Evolutionary conservation across 2,888 invertebrate species (phyloP).

Genomic region (Notocelia uddmanniana): DNA sequence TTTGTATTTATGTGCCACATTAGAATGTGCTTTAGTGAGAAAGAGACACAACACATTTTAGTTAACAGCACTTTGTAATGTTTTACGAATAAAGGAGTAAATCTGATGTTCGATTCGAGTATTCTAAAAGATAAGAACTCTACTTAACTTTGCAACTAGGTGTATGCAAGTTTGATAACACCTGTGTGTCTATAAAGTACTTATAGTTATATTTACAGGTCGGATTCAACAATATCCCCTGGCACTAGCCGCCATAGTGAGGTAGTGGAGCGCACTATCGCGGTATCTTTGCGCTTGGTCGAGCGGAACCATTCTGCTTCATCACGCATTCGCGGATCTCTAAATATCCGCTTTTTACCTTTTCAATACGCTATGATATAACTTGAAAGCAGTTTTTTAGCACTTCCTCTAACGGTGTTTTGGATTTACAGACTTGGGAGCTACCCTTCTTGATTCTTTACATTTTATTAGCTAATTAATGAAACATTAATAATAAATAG

Average conservation of each 20-base stretch:
- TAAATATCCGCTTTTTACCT: slow-evolving; percentile 40
- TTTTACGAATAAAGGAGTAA: too few relatives aligned
- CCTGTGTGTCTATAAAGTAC: neutral
- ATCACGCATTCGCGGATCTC: slow-evolving; percentile 61
- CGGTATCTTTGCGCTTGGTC: slow-evolving; percentile 80
- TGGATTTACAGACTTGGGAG: neutral
- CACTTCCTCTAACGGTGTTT: neutral
- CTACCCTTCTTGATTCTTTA: neutral
- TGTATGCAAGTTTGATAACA: neutral
- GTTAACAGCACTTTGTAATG: too few relatives aligned
- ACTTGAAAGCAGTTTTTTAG: neutral
- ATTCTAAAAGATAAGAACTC: neutral
- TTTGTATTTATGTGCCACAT: too few relatives aligned
- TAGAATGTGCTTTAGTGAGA: too few relatives aligned
- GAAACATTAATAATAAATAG: too few relatives aligned
- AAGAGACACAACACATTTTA: too few relatives aligned
- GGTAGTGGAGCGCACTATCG: slow-evolving; percentile 80
- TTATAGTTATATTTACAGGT: neutral
- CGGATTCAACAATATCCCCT: slow-evolving; percentile 5
- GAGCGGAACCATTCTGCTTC: slow-evolving; percentile 78
- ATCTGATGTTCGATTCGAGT: too few relatives aligned
- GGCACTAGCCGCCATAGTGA: slow-evolving; percentile 62
- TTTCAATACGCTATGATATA: slow-evolving; percentile 3
- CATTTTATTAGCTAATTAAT: neutral
- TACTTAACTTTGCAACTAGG: neutral